Evolutionary conservation across 2,888 invertebrate genomes (phyloP).

Genomic region (Ametastegia equiseti): DNA sequence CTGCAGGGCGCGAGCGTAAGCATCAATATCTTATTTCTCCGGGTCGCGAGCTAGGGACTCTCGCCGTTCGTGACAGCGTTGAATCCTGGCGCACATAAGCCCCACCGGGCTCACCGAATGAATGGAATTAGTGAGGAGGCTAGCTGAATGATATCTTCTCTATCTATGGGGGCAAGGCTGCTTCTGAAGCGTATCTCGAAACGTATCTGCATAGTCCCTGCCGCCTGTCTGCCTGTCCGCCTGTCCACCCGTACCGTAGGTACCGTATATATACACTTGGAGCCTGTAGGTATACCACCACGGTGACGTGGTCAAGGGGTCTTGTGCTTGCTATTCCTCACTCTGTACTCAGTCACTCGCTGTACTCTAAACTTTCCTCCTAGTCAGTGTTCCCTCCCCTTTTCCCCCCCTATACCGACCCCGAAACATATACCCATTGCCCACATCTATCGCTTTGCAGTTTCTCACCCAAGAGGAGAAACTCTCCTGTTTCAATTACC

Average conservation of each 20-base stretch:
- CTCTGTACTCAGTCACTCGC: slow-evolving; percentile 1
- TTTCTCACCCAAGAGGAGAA: background rate
- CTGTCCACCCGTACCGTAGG: background rate
- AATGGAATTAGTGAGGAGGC: slow-evolving; percentile 76
- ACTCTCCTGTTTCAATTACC: slow-evolving; percentile 34
- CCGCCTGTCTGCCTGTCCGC: slow-evolving; percentile 38
- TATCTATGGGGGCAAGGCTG: slow-evolving; percentile 72
- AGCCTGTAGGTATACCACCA: too few relatives aligned
- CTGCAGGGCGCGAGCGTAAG: slow-evolving; percentile 7
- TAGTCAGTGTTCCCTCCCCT: background rate
- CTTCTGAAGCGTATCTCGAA: slow-evolving; percentile 73
- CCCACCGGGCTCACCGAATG: slow-evolving; percentile 65
- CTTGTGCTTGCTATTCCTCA: slow-evolving; percentile 25
- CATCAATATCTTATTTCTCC: slow-evolving; percentile 43
- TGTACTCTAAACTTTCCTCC: slow-evolving; percentile 5
- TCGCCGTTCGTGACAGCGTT: slow-evolving; percentile 39
- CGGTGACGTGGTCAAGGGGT: slow-evolving; percentile 44
- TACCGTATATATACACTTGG: background rate
- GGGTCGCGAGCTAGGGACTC: slow-evolving; percentile 37
- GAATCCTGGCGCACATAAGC: slow-evolving; percentile 38
- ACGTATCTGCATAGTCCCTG: slow-evolving; percentile 74
- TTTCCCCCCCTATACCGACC: slow-evolving; percentile 9
- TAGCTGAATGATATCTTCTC: slow-evolving; percentile 75
- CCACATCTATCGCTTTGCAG: too few relatives aligned
- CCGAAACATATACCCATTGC: slow-evolving; percentile 2